Base-by-base conservation (phyloP, 1,140 invertebrate genomes). In the Drosophila virilis region DNA sequence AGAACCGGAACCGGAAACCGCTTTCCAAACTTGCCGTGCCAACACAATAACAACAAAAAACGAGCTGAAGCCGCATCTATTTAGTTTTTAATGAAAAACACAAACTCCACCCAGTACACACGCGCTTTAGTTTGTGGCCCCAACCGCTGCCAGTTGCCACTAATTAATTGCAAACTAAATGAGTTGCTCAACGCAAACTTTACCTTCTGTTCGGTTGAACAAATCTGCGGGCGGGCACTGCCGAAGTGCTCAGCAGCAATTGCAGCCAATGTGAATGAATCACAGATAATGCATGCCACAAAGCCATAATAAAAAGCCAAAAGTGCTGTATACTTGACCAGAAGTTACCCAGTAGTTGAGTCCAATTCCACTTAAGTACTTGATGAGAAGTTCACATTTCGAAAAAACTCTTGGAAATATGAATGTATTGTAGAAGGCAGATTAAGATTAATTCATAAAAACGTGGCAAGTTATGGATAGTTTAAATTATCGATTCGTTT, bases 81-180 rank as follows among this genome's bases (percentile, higher is more conserved):
- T 89, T 83, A 73, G 84, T 77, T 81, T 28, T 40, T 89, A 88
- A 88, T 88, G 82, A 88, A 88, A 88, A 89, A 88, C 84, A 88
- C 78, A 82, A 83, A 83, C 66, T 60, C 64, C 77, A 69, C 62
- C 71, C 62, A 42, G 46, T 22, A 42, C 6, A 32, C 22, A 7
- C 35, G 17, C 28, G 22, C 4, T 28, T 28, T 43, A 60, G 42
- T 38, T 55, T 32, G n/a, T 61, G 43, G 42, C 46, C 17, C 32
- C 58, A 54, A 6, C 6, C 9, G 38, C 62, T 57, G 28, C 32
- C 15, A 35, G 68, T 51, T 85, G 81, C 82, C 81, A 78, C 82
- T 85, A 85, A 85, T 85, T 85, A 85, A 85, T 85, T 85, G 81
- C 81, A 85, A 85, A 81, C 81, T 85, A 85, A 85, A 85, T 85